Evolutionary conservation across 2,797 vertebrate genomes (phyloP), one percentile per base, ranked within the genome.

Genomic region (Urophycis tenuis): DNA sequence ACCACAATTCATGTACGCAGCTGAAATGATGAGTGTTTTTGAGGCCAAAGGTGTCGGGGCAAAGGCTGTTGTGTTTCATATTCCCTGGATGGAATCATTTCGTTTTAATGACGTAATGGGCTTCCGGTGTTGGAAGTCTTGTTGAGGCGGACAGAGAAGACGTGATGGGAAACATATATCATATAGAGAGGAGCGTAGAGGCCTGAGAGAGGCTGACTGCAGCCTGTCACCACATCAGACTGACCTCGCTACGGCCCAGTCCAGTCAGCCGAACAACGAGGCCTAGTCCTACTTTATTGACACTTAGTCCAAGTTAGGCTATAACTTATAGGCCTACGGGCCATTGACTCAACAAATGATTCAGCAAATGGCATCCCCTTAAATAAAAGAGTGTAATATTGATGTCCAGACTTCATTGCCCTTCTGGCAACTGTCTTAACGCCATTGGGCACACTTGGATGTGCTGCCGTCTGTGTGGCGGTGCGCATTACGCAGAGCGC

Each of bases 1-100:
- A 77, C 69, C 6, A 70, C 83, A 74, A 86, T 83, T 82, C 84
- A 82, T 83, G 12, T 33, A 85, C 84, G 77, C 35, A 70, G 71
- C 1, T 10, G 22, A 25, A 25, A 25, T 75, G 78, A 84, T 75
- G 76, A 82, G 39, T 33, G 35, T 60, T 1, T 10, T 60, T 19
- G 67, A 25, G 82, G 71, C 36, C 76, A 81, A 75, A 80, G 75
- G 77, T 22, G 49, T n/a, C 7, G 39, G 39, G 39, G 39, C 22
- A 9, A 67, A 71, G 69, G 30, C 29, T 17, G 41, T 15, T 45
- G 5, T 17, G n/a, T 67, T 5, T 22, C 7, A 30, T 30, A 67
- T 29, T 29, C 60, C 60, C 60, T 67, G 60, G 22, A 67, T n/a
- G 4, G n/a, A 67, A n/a, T 9, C 3, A 31, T 70, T 30, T 70